Percentiles rank a stretch among this genome's conserved stretches.
Evolutionary conservation across 2,888 invertebrate genomes (phyloP).

Genomic region (Hymenopus coronatus): DNA sequence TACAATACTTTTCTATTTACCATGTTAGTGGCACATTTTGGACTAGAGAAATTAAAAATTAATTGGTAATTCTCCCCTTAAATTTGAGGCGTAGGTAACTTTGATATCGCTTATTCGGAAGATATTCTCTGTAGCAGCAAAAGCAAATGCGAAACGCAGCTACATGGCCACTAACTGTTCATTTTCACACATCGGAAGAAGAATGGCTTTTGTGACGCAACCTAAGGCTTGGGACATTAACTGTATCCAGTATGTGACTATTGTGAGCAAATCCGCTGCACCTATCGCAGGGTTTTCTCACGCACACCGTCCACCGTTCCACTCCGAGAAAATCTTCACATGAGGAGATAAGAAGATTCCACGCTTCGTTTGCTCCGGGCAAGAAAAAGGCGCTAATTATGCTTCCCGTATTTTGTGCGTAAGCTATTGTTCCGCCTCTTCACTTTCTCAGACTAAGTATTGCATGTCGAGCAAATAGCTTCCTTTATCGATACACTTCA

Average conservation of each 20-base stretch:
- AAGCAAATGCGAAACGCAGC: too few relatives aligned
- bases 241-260: background rate
- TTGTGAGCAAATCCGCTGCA: background rate
- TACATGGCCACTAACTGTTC: background rate
- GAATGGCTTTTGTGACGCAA: background rate
- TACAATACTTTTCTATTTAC: too few relatives aligned
- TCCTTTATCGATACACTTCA: background rate
- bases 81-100: too few relatives aligned
- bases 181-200: background rate
- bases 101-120: too few relatives aligned
- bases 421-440: background rate
- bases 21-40: too few relatives aligned
- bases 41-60: too few relatives aligned
- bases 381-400: background rate
- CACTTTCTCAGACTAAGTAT: background rate
- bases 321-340: background rate
- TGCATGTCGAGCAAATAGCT: background rate
- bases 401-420: background rate
- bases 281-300: background rate
- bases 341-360: background rate
- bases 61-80: too few relatives aligned
- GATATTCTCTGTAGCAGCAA: too few relatives aligned
- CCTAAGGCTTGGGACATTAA: background rate
- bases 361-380: background rate
- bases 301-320: background rate